These are phyloP conservation scores for Ladona fulva DNA, from an alignment of 1,140 invertebrate genomes.

Conservation along the genomic window DNA sequence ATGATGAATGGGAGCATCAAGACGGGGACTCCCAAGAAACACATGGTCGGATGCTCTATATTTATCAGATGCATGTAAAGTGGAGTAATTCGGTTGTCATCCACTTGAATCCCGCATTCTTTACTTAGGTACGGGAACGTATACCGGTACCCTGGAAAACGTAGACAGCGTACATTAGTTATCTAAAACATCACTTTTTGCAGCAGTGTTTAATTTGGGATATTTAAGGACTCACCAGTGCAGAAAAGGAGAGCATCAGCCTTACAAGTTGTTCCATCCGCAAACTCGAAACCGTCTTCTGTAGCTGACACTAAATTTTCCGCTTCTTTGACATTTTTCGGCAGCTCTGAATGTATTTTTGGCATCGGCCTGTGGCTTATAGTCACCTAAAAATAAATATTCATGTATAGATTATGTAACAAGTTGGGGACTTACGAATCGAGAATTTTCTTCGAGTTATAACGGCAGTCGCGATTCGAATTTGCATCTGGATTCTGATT, in stretches of 20 bases:
- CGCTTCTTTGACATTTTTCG: constrained; percentile 26
- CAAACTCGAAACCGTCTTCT: constrained; percentile 22
- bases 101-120: constrained; percentile 45
- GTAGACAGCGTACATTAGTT: not conserved
- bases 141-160: constrained; percentile 50
- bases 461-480: no score
- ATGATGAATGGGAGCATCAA: not conserved
- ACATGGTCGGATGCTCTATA: constrained; percentile 57
- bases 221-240: constrained; percentile 32
- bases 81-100: constrained; percentile 53
- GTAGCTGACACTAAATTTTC: constrained; percentile 22
- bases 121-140: constrained; percentile 55
- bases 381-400: not conserved
- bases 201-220: not conserved
- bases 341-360: constrained; percentile 24
- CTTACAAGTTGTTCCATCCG: constrained; percentile 26
- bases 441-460: no score
- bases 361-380: not conserved
- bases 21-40: constrained; percentile 52
- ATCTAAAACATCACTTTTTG: constrained; percentile 10
- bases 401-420: no score
- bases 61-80: constrained; percentile 69
- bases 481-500: no score
- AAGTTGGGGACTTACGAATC: no score
- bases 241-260: constrained; percentile 40